A percentile compares a stretch with the other conserved stretches of the same genome.
Conservation (phyloP, 2,888 invertebrate species). For the Drosophila seclusa region DNA sequence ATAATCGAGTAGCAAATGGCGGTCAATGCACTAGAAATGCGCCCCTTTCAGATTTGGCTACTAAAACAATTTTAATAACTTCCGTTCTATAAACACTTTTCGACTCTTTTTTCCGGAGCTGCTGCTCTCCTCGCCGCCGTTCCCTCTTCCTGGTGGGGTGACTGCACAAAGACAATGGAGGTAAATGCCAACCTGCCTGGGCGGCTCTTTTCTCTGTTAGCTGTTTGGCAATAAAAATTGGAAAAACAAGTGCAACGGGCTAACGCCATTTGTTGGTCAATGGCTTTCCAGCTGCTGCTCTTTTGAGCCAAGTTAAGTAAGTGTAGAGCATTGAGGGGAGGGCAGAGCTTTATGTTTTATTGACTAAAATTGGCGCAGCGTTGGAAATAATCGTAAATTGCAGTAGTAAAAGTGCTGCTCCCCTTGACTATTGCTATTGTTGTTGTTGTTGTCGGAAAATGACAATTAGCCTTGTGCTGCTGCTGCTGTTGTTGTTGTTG, state of each 20-base stretch:
- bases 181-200: constrained; percentile 28
- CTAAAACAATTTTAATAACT: constrained; percentile 75
- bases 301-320: constrained; percentile 14
- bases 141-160: constrained; percentile 10
- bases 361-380: constrained; percentile 43
- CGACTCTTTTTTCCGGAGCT: constrained; percentile 23
- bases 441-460: constrained; percentile 73
- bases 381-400: constrained; percentile 38
- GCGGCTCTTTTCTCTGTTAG: constrained; percentile 17
- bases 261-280: constrained; percentile 45
- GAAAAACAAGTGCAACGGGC: constrained; percentile 54
- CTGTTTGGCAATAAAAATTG: constrained; percentile 33
- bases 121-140: neutral
- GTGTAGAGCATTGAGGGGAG: neutral
- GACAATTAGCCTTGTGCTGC: constrained; percentile 68
- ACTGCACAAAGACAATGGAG: constrained; percentile 70
- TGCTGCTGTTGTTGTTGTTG: constrained; percentile 20
- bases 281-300: constrained; percentile 8
- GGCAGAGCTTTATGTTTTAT: constrained; percentile 60
- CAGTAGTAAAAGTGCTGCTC: constrained; percentile 45
- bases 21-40: constrained; percentile 59
- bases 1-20: constrained; percentile 49
- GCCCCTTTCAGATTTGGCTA: constrained; percentile 27
- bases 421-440: constrained; percentile 32
- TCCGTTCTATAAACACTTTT: constrained; percentile 79